Base-by-base conservation (phyloP, 2,113 vertebrate genomes). In the Tonatia bakeri region DNA sequence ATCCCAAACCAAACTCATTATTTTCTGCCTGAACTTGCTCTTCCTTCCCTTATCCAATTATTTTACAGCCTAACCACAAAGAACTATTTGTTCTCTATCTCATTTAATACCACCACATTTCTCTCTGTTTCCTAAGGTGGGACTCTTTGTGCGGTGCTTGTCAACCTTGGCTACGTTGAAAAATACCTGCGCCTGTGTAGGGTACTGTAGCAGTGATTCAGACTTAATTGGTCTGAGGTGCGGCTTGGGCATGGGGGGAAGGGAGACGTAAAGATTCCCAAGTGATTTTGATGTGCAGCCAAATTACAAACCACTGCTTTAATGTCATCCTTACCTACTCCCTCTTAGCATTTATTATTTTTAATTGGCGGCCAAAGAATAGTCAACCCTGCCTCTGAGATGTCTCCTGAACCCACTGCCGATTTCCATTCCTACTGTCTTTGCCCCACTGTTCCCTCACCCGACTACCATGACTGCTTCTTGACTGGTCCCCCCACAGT, bases 1-100 rank as follows among this genome's bases (percentile, higher is more conserved):
- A 64, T 96, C 67, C 82, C 56, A 83, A 96, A 61, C 38, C 1
- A 4, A 95, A 87, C 70, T 93, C 86, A 31, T 77, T 77, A 36
- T 89, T 72, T 92, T 96, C 75, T 61, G 96, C 84, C 94, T 96
- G 97, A 95, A 97, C 96, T 94, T 83, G 97, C 92, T 92, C 80
- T 61, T 81, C 80, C 61, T 91, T 67, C 43, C 5, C 36, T 36
- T 87, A 87, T 90, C 76, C 80, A 79, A 59, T 45, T 65, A 65
- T 45, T 93, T 94, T 76, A 87, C 33, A 70, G 45, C 36, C 91
- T 87, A 83, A 92, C 94, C 76, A 95, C 90, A 94, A 97, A 96
- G 94, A 92, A 96, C 87, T 52, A 11, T 85, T 92, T 95, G 84
- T 94, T 95, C 75, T 43, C 90, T 90, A 67, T 97, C 95, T 96